Conservation (phyloP, 2,113 vertebrate species). For the Eidolon helvum region DNA sequence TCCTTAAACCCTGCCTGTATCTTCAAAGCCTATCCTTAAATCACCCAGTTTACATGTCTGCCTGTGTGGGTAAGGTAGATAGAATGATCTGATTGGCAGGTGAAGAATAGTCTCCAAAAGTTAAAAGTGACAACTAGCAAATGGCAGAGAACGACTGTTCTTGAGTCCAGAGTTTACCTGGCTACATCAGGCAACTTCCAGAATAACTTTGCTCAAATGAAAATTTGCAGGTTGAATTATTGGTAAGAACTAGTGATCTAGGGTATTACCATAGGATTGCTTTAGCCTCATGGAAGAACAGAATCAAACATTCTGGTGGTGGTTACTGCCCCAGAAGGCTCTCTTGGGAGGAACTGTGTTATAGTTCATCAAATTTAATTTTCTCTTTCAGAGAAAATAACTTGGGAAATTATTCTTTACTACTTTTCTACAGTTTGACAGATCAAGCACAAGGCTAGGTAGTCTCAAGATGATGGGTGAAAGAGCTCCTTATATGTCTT, state of each 20-base stretch:
- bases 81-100: background rate
- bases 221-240: background rate
- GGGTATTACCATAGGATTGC: rapidly evolving
- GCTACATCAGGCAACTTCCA: background rate
- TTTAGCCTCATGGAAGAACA: background rate
- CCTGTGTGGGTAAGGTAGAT: rapidly evolving
- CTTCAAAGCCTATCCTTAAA: background rate
- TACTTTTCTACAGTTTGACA: background rate
- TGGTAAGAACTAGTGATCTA: background rate
- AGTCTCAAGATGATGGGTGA: background rate
- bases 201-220: background rate
- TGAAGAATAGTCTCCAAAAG: background rate
- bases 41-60: background rate
- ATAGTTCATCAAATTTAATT: background rate
- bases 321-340: background rate
- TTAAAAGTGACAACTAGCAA: background rate
- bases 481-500: background rate
- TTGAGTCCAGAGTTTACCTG: background rate
- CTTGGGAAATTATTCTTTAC: background rate
- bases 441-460: background rate
- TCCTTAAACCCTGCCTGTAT: background rate
- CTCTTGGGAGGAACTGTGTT: background rate
- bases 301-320: background rate
- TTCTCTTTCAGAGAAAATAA: background rate
- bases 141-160: background rate